Percentiles rank a stretch among this genome's conserved stretches.
Conservation (phyloP, 2,888 invertebrate species). For the Campoplex nolae region DNA sequence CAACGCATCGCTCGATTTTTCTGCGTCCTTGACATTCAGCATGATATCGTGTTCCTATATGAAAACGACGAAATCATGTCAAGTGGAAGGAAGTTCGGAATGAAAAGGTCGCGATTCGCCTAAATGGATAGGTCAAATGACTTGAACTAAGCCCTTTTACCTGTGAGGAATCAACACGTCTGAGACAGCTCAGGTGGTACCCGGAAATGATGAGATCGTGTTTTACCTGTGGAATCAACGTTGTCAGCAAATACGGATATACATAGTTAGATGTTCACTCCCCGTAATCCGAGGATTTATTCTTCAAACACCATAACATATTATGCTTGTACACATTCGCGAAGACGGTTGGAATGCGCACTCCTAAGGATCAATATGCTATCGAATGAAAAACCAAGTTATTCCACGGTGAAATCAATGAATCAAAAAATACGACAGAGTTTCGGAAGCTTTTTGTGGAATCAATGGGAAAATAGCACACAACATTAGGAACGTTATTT, state of each 20-base stretch:
- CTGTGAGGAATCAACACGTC: neutral
- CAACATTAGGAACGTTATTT: neutral
- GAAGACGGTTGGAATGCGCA: neutral
- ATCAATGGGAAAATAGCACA: neutral
- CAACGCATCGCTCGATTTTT: neutral
- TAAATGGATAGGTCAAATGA: neutral
- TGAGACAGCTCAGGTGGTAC: constrained; percentile 42
- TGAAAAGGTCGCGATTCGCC: neutral
- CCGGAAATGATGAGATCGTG: constrained; percentile 62
- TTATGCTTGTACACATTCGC: neutral
- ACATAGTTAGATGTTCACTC: constrained; percentile 24
- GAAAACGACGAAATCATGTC: neutral
- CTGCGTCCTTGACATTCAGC: neutral
- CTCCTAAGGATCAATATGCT: neutral
- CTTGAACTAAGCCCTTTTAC: neutral
- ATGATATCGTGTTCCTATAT: neutral
- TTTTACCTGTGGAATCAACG: constrained; percentile 61
- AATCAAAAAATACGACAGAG: neutral
- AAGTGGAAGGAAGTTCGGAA: neutral
- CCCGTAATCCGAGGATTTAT: constrained; percentile 60
- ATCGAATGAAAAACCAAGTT: neutral
- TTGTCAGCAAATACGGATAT: constrained; percentile 49
- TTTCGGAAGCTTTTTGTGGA: neutral
- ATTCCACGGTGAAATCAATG: neutral
- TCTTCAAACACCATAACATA: constrained; percentile 34